Evolutionary conservation across 2,113 vertebrate genomes (phyloP), one percentile per base, ranked within the genome.

Genomic region (Scomber japonicus): DNA sequence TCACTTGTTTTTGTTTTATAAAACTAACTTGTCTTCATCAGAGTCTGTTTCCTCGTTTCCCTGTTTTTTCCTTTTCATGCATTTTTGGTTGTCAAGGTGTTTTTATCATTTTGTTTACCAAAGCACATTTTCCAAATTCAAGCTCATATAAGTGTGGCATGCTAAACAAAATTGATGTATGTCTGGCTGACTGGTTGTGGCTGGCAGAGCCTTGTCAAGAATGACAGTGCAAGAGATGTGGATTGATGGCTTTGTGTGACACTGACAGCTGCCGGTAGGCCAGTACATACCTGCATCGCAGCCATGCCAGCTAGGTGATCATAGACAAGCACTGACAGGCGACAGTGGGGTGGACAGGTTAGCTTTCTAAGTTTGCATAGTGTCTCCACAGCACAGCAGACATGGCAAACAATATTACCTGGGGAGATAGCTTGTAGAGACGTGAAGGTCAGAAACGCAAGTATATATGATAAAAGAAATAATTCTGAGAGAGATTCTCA

Each of bases 241-340:
- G 88, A 94, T 91, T 93, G 92, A 94, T 89, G 90, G 78, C 82
- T 86, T 74, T 62, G 79, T 85, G 89, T 74, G 90, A 89, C 88
- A 82, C 74, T 89, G 90, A 93, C 91, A 92, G 88, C 85, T 87
- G 87, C 76, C 21, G 49, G 83, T 83, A 86, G 89, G 81, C 84
- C 82, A 11, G 76, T 17, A 71, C 63, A 85, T 91, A 90, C 86
- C 88, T 87, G 86, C 48, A 31, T 63, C 54, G 61, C 65, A 78
- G 88, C 81, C 64, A 46, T 87, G 86, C 71, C 84, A 80, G 84
- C 82, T 19, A 78, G 87, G 83, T 87, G 82, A 91, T 93, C 90
- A 83, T 71, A 85, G 86, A 84, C 79, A 48, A 24, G 71, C 17
- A 30, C 73, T 91, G 91, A 93, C 91, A 92, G 86, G 82, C 55